Conservation (phyloP, 2,797 vertebrate species). For the Galago senegalensis region DNA sequence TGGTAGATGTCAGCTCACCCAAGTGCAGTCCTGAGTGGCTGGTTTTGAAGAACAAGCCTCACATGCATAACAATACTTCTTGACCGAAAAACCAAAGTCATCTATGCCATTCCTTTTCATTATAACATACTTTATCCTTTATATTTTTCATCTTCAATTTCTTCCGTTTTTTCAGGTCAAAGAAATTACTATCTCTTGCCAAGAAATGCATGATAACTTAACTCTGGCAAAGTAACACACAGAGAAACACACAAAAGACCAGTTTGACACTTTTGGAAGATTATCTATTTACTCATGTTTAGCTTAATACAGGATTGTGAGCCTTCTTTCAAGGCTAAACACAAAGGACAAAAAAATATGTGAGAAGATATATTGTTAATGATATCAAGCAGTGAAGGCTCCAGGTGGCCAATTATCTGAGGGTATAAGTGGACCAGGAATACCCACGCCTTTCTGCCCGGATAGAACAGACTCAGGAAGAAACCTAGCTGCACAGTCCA, state of each 20-base stretch:
- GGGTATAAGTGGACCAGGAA: rapidly evolving
- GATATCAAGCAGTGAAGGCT: neutral
- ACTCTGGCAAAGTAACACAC: neutral
- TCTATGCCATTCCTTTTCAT: neutral
- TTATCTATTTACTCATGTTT: neutral
- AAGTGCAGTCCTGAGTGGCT: neutral
- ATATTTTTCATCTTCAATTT: neutral
- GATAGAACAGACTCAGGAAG: neutral
- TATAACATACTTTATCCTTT: neutral
- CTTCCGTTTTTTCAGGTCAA: neutral
- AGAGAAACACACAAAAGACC: neutral
- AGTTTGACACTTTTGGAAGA: neutral
- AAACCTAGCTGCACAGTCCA: neutral
- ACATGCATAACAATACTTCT: neutral
- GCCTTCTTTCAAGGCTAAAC: neutral
- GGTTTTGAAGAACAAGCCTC: neutral
- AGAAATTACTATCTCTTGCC: neutral
- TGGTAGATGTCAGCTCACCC: rapidly evolving
- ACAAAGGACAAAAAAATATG: neutral
- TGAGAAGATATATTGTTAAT: neutral
- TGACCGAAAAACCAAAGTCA: neutral
- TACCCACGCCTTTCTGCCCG: neutral
- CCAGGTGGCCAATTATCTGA: neutral
- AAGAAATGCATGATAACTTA: neutral
- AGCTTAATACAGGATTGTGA: neutral